Conservation (phyloP, 2,888 invertebrate species). For the Pristionchus maxplancki region DNA sequence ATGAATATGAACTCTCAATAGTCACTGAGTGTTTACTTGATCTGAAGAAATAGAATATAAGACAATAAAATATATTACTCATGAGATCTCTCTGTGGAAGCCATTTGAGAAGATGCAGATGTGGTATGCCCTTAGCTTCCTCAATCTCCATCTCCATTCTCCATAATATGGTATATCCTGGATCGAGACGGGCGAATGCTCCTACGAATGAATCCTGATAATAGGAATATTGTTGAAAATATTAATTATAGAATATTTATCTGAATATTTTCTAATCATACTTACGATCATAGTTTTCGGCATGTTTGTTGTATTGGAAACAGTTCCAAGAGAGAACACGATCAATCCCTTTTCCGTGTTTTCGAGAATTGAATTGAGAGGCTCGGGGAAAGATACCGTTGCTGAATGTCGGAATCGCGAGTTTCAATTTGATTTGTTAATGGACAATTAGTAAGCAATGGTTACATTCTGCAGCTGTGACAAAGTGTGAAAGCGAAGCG, state of each 20-base stretch:
- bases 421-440: background rate
- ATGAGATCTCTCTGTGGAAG: conserved; percentile 75
- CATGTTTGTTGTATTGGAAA: conserved; percentile 77
- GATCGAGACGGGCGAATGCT: conserved; percentile 69
- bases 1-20: too few species aligned
- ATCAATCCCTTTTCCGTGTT: conserved; percentile 59
- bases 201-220: conserved; percentile 70
- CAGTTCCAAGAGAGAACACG: conserved; percentile 72
- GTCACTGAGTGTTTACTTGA: too few species aligned
- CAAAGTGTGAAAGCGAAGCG: background rate
- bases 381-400: background rate
- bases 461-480: background rate
- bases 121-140: conserved; percentile 61
- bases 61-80: conserved; percentile 58
- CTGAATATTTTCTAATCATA: background rate
- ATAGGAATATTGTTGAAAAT: background rate
- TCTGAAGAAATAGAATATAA: too few species aligned
- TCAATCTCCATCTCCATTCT: conserved; percentile 72
- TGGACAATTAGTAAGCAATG: background rate
- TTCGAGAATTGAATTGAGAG: conserved; percentile 55
- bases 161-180: conserved; percentile 71
- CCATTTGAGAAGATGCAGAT: conserved; percentile 74
- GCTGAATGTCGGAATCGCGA: background rate
- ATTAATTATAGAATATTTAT: too few species aligned
- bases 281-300: conserved; percentile 71